A percentile compares a stretch with the other conserved stretches of the same genome.
Conservation (phyloP, 2,113 vertebrate genomes). For the Sinocyclocheilus grahami region DNA sequence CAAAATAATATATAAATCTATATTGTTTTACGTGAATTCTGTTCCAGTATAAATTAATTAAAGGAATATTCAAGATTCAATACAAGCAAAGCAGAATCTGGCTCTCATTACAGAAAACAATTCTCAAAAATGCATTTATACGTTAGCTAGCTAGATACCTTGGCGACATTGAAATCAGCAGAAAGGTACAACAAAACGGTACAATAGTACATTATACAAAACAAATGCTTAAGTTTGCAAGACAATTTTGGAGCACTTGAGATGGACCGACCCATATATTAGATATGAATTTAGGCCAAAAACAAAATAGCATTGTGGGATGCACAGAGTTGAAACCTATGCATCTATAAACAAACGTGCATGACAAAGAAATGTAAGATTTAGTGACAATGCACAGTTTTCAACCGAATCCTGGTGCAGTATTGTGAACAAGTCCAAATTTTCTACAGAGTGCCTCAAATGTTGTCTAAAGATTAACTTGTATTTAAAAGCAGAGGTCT, state of each 20-base stretch:
- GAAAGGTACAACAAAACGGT: no score
- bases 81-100: neutral
- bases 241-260: no score
- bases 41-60: neutral
- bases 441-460: neutral
- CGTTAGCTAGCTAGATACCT: neutral
- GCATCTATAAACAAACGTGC: neutral
- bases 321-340: no score
- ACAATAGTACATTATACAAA: no score
- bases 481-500: conserved; percentile 5
- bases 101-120: neutral
- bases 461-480: conserved; percentile 4
- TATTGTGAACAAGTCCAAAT: neutral
- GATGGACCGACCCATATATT: no score
- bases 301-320: no score
- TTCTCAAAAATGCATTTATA: neutral
- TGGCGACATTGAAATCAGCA: neutral
- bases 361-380: neutral
- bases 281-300: no score
- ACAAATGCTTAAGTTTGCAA: no score
- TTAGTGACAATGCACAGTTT: neutral
- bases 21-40: neutral
- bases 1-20: neutral
- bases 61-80: neutral
- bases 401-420: neutral